Evolutionary conservation across 1,140 invertebrate genomes (phyloP).

Genomic region (Sinella curviseta): DNA sequence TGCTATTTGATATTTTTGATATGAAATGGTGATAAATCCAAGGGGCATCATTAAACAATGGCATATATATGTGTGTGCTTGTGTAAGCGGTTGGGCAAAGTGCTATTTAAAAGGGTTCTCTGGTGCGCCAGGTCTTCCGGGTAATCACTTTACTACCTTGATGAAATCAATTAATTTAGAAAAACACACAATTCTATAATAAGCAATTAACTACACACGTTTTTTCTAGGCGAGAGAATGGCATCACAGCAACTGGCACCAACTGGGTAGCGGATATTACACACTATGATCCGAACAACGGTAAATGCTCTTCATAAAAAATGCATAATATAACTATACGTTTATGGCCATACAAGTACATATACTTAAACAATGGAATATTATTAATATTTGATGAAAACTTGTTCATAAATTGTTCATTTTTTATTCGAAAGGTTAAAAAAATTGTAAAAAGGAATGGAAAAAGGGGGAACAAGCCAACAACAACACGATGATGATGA

Average conservation of each 20-base stretch:
- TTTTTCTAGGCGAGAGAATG: too few relatives aligned
- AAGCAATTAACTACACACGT: too few relatives aligned
- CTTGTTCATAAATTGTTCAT: too few relatives aligned
- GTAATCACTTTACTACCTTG: not conserved
- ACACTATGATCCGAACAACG: not conserved
- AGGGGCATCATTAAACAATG: too few relatives aligned
- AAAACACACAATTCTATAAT: constrained; percentile 10
- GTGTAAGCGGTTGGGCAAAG: not conserved
- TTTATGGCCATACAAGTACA: too few relatives aligned
- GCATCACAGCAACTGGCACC: too few relatives aligned
- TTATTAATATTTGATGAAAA: too few relatives aligned
- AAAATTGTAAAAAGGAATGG: not conserved
- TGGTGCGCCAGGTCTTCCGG: not conserved
- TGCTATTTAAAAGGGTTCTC: not conserved
- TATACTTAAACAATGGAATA: not conserved
- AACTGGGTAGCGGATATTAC: too few relatives aligned
- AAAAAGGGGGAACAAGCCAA: not conserved
- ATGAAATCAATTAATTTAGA: constrained; percentile 7
- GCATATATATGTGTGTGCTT: not conserved
- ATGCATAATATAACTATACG: too few relatives aligned
- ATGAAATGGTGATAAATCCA: too few relatives aligned
- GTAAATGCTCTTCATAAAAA: too few relatives aligned
- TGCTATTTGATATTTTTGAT: too few relatives aligned
- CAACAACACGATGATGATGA: not conserved
- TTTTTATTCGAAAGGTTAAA: not conserved